Conservation (phyloP, 2,113 vertebrate species). For the Leptocoma aspasia region DNA sequence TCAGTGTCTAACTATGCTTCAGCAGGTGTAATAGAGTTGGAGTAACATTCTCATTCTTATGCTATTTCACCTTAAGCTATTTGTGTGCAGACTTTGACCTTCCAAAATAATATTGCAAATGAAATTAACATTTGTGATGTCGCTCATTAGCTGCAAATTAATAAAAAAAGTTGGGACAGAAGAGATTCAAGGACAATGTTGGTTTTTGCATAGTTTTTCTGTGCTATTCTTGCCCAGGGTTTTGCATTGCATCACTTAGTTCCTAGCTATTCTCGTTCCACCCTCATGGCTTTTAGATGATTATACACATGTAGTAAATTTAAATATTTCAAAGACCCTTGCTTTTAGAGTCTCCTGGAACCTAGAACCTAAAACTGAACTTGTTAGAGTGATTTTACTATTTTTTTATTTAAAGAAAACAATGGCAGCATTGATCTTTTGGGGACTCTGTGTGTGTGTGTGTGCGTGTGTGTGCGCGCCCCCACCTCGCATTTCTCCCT, state of each 20-base stretch:
- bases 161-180: neutral
- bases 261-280: neutral
- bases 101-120: neutral
- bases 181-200: neutral
- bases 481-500: neutral
- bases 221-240: neutral
- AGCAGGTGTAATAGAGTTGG: neutral
- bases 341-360: neutral
- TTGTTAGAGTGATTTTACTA: neutral
- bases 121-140: neutral
- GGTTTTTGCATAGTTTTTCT: neutral
- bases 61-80: neutral
- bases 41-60: neutral
- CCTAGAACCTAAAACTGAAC: neutral
- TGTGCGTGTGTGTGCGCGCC: no score
- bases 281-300: neutral
- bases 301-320: neutral
- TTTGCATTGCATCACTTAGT: neutral
- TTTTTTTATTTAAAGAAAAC: neutral
- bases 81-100: neutral
- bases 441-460: no score
- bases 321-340: neutral
- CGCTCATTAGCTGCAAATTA: neutral
- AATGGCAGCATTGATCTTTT: neutral
- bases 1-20: neutral